phyloP scores from a whole-genome alignment of 2,113 vertebrate species.

The Nannospalax galili region DNA sequence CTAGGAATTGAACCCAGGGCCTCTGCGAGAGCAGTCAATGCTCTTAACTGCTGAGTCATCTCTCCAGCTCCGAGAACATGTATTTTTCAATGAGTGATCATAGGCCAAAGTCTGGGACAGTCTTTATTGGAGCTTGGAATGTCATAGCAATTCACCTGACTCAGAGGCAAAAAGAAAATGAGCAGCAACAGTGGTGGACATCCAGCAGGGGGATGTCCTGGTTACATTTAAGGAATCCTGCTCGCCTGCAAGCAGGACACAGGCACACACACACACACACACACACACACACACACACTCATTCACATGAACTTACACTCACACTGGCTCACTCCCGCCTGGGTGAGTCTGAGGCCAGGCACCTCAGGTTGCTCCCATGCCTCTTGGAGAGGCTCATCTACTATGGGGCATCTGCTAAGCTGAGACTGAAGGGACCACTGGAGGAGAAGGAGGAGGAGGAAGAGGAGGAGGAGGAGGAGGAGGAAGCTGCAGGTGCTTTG shows the following conservation, averaged over 20 bases:
- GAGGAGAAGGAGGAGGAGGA: neutral
- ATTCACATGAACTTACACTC: neutral
- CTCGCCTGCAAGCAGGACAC: conserved; percentile 76
- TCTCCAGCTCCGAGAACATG: too few species aligned
- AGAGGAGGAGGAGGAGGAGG: neutral
- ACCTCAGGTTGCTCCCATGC: neutral
- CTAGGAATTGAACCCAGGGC: too few species aligned
- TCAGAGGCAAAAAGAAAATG: conserved; percentile 56
- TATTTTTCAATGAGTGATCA: neutral
- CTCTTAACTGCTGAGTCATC: too few species aligned
- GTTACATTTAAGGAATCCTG: conserved; percentile 45
- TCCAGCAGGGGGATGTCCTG: neutral
- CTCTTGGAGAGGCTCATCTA: neutral
- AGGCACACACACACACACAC: neutral
- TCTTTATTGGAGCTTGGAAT: conserved; percentile 79
- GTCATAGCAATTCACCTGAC: conserved; percentile 60
- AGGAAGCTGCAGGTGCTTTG: conserved; percentile 23
- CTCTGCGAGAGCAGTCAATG: too few species aligned
- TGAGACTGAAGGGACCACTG: neutral
- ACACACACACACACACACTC: neutral
- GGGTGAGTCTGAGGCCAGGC: conserved; percentile 39
- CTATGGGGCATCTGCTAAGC: conserved; percentile 5
- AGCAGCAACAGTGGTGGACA: conserved; percentile 52
- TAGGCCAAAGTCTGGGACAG: conserved; percentile 42
- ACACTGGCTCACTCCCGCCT: neutral